Evolutionary conservation across 2,797 vertebrate species (phyloP).

Genomic region (Chelonia mydas): DNA sequence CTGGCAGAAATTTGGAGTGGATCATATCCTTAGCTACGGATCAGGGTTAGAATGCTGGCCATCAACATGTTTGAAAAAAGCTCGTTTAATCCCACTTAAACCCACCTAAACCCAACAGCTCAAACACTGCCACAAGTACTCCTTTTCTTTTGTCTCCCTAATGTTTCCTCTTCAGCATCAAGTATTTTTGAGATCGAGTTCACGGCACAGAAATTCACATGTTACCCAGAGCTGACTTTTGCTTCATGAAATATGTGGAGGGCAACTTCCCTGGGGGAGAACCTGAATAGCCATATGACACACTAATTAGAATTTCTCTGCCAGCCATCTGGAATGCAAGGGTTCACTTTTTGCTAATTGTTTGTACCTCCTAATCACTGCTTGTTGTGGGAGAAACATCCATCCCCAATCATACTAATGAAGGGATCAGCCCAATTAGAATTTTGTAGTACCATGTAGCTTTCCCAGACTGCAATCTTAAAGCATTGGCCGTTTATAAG

Average conservation of each 20-base stretch:
- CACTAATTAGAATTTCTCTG: rapidly evolving
- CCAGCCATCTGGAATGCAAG: rapidly evolving
- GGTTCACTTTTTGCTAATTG: rapidly evolving
- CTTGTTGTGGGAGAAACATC: not conserved
- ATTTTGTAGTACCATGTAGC: rapidly evolving
- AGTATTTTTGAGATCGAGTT: rapidly evolving
- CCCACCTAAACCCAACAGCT: not conserved
- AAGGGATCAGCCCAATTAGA: not conserved
- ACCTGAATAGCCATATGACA: rapidly evolving
- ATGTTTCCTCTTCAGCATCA: too few relatives aligned
- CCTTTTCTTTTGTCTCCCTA: rapidly evolving
- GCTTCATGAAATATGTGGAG: rapidly evolving
- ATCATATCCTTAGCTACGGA: not conserved
- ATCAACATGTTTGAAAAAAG: not conserved
- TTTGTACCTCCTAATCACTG: not conserved
- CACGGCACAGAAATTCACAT: rapidly evolving
- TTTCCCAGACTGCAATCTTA: not conserved
- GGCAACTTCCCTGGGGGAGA: not conserved
- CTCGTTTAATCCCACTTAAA: not conserved
- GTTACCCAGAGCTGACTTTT: rapidly evolving
- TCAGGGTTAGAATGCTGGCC: not conserved
- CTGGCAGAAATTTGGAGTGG: not conserved
- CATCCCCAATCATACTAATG: not conserved
- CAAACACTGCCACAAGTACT: not conserved
- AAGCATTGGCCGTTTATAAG: not conserved